Evolutionary conservation across 2,113 vertebrate genomes (phyloP), one percentile per base, ranked within the genome.

Genomic region (Ardeotis arabs): DNA sequence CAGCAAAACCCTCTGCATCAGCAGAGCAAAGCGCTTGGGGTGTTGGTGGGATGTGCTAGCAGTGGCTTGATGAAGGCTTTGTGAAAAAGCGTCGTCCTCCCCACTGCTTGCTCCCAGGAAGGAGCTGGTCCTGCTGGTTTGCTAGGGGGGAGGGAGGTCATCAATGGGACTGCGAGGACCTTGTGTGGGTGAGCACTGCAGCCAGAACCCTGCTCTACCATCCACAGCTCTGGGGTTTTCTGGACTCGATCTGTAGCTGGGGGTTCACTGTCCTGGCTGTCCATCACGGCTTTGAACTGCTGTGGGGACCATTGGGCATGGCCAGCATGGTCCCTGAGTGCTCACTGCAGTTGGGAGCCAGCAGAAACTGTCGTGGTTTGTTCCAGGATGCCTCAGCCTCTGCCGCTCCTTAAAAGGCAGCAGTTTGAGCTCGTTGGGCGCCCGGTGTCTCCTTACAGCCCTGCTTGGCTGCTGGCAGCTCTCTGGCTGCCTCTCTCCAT

Each of bases 341-440:
- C 75, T 21, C 0, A 5, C n/a, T 0, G 1, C 3, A 6, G 24
- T 1, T 52, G 55, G 55, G 73, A 77, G 94, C 59, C 37, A 62
- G 58, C 76, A 78, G 68, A 50, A 89, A n/a, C 52, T 6, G 4
- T 14, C 55, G n/a, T 56, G 76, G 53, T 70, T 64, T 73, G 50
- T 81, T 92, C 35, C 69, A 39, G 52, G 73, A 81, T 39, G 73
- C 89, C 60, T 95, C 59, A 66, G 83, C n/a, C 75, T 70, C 52
- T 77, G 19, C 47, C 16, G 0, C 72, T 95, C 91, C 95, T 93
- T 95, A 95, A 96, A 96, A 96, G 96, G 95, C 95, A 94, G 89
- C 1, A 0, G 73, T 78, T 52, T 58, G 64, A 80, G 93, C 52
- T 84, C 28, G 4, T 66, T 2, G 4, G 31, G 45, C 2, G 1